phyloP scores from a whole-genome alignment of 2,797 vertebrate genomes.

The Brachymystax lenok region DNA sequence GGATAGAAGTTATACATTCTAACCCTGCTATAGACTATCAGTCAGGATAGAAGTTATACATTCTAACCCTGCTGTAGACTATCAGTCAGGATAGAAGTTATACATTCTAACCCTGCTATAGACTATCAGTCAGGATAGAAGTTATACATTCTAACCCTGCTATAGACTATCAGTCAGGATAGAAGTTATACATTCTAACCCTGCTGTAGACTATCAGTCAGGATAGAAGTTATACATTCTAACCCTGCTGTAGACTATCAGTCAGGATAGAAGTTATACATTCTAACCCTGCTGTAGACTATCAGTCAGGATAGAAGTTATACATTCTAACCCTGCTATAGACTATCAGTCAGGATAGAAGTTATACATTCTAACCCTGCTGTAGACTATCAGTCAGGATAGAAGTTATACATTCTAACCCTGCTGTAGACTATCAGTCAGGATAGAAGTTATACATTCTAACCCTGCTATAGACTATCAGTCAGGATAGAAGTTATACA shows the following conservation, averaged over 20 bases:
- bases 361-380: too few species aligned
- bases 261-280: not conserved
- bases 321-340: not conserved
- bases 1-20: not conserved
- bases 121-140: not conserved
- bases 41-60: not conserved
- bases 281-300: too few species aligned
- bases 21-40: too few species aligned
- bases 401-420: not conserved
- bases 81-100: not conserved
- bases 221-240: not conserved
- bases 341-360: not conserved
- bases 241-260: not conserved
- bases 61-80: not conserved
- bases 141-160: not conserved
- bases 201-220: too few species aligned
- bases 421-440: not conserved
- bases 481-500: not conserved
- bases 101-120: too few species aligned
- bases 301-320: not conserved
- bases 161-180: not conserved
- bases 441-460: not conserved
- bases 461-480: too few species aligned
- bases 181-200: too few species aligned
- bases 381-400: too few species aligned